Evolutionary conservation across 2,888 invertebrate genomes (phyloP).

Genomic region (Tenthredo distinguenda): DNA sequence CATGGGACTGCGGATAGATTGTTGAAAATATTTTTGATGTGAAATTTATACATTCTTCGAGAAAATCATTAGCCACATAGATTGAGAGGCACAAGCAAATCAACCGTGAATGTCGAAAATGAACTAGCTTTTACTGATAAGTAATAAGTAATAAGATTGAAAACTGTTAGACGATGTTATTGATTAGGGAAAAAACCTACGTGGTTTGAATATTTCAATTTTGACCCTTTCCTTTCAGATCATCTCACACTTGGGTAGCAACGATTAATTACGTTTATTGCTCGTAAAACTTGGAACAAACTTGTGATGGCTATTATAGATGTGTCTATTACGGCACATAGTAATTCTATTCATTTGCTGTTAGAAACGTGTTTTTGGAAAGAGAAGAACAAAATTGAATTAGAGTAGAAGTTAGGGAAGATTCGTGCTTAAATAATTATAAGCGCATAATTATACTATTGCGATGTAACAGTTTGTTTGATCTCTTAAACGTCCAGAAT

Average conservation of each 20-base stretch:
- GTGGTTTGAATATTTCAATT: not conserved
- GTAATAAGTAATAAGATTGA: slow-evolving; percentile 18
- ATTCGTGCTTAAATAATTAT: not conserved
- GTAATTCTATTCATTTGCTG: not conserved
- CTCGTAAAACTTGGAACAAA: not conserved
- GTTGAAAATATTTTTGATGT: slow-evolving; percentile 34
- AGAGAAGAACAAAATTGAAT: not conserved
- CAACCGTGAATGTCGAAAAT: not conserved
- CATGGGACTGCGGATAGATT: not conserved
- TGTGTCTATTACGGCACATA: not conserved
- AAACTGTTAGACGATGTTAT: slow-evolving; percentile 4
- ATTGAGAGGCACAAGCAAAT: not conserved
- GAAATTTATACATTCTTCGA: not conserved
- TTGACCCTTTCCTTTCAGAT: slow-evolving; percentile 10
- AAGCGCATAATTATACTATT: not conserved
- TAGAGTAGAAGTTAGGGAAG: not conserved
- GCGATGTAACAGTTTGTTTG: not conserved
- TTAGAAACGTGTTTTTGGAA: not conserved
- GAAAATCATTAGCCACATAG: not conserved
- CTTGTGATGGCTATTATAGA: not conserved
- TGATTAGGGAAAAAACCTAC: not conserved
- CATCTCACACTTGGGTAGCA: slow-evolving; percentile 40
- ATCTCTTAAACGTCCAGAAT: slow-evolving; percentile 11
- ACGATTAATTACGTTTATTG: not conserved
- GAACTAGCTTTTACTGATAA: slow-evolving; percentile 13